Evolutionary conservation across 2,888 invertebrate genomes (phyloP), one percentile per base, ranked within the genome.

Genomic region (Platycnemis pennipes): DNA sequence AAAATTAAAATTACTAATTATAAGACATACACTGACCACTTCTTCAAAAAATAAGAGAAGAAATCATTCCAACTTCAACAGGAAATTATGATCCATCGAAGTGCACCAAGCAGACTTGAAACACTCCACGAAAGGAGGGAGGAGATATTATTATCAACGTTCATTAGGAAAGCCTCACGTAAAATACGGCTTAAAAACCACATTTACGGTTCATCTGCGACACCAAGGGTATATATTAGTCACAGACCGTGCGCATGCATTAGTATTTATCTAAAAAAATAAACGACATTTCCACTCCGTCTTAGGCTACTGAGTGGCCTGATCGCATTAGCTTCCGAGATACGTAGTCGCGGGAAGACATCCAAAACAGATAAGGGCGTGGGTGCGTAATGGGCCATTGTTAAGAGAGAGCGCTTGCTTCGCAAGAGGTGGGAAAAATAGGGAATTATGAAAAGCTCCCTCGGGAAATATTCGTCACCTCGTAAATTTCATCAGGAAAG

Each of bases 371-470:
- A 91, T 91, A 91, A 91, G 91, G 56, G 89, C 0, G 56, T n/a
- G 91, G 63, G 91, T 91, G 56, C 45, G 91, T 91, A 91, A 91
- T 91, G 91, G 26, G 91, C 63, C 91, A 91, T 91, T 91, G 63
- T 91, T 91, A 44, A 63, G 91, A 13, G 63, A 42, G 42, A 42
- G 63, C n/a, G 45, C 45, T 42, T 69, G n/a, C 56, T 56, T 63
- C 44, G 63, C 63, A 63, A 44, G 44, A 44, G 56, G 63, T 44
- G 63, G 44, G 63, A 91, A 63, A 56, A 91, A 91, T 63, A 63
- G n/a, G 26, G 63, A 56, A 91, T 77, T 77, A 77, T 77, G 63
- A 91, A 91, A 91, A 91, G 44, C 63, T 91, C 91, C 69, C 91
- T 44, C n/a, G 91, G 91, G 91, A 91, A 91, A 91, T 56, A 44